Base-by-base conservation (phyloP, 1,140 invertebrate genomes). In the Epicauta chinensis region DNA sequence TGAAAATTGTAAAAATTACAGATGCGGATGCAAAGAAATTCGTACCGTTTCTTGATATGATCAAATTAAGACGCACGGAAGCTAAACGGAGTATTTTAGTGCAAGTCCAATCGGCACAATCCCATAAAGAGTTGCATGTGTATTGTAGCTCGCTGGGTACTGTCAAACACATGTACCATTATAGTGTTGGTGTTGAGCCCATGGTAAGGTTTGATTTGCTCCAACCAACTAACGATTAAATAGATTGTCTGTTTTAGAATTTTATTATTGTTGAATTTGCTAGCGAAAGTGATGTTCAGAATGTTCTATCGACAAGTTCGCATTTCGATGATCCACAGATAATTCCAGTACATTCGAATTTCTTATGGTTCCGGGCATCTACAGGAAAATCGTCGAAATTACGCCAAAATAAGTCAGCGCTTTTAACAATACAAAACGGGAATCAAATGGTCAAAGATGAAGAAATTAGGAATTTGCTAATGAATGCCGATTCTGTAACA, bases 201-300 rank as follows among this genome's bases (percentile, higher is more conserved):
- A 55, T 71, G 55, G 74, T 75, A 68, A 58, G 47, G 60, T 40
- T 16, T 32, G 35, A 39, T 38, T 34, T n/a, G n/a, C n/a, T n/a
- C n/a, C n/a, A n/a, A 23, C 41, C 48, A 29, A 16, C 32, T 53
- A 53, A 13, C 7, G 10, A 14, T 51, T 35, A 30, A 35, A 39
- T 46, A 2, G 49, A 40, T 53, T 49, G 17, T 29, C 30, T 39
- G 42, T 55, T 73, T 56, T 66, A 83, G 76, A 77, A 84, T 70
- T 85, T 83, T 61, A 79, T 86, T 61, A 69, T 87, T 37, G 66
- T 87, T 15, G 84, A 89, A 71, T 87, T 82, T 70, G 53, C 62
- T 5, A 66, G 73, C 16, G 58, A 72, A 56, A 39, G 62, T 0
- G 69, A 75, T 50, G 70, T 78, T 0, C 60, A 67, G 16, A 60